phyloP scores from a whole-genome alignment of 2,113 vertebrate species.

The Mixornis gularis region DNA sequence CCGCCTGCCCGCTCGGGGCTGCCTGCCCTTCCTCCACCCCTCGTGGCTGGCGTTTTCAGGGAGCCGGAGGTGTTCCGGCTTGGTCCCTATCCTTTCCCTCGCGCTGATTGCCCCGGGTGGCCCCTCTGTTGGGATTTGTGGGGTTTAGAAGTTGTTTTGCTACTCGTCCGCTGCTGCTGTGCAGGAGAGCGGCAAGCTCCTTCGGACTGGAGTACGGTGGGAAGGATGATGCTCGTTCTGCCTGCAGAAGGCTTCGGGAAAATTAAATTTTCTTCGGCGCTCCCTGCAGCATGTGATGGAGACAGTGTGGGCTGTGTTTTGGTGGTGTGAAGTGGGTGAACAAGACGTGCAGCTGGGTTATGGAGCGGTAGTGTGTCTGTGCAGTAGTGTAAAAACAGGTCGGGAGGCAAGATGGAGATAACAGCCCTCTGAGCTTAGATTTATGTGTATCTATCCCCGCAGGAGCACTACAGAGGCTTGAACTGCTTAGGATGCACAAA shows the following conservation, averaged over 20 bases:
- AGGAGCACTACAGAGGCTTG: not conserved
- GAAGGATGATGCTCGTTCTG: not conserved
- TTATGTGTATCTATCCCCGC: not conserved
- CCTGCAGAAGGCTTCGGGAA: not conserved
- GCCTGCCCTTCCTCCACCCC: not conserved
- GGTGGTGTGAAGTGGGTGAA: not conserved
- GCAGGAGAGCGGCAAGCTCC: not conserved
- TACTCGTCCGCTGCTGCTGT: not conserved
- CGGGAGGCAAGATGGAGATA: conserved; percentile 19
- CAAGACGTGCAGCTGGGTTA: not conserved
- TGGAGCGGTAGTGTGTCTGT: not conserved
- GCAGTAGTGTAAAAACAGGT: not conserved
- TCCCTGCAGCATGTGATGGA: not conserved
- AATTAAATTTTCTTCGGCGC: not conserved
- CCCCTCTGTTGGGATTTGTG: not conserved
- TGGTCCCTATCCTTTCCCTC: not conserved
- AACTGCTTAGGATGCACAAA: not conserved
- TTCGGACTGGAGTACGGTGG: fast-evolving
- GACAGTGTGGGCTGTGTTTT: not conserved
- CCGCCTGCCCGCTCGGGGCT: too few species aligned
- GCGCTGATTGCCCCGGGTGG: fast-evolving
- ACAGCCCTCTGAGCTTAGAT: not conserved
- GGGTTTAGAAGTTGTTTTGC: not conserved
- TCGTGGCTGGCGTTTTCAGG: not conserved
- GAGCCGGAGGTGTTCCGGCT: not conserved